Conservation (phyloP, 2,113 vertebrate species). For the Rhinoderma darwinii region DNA sequence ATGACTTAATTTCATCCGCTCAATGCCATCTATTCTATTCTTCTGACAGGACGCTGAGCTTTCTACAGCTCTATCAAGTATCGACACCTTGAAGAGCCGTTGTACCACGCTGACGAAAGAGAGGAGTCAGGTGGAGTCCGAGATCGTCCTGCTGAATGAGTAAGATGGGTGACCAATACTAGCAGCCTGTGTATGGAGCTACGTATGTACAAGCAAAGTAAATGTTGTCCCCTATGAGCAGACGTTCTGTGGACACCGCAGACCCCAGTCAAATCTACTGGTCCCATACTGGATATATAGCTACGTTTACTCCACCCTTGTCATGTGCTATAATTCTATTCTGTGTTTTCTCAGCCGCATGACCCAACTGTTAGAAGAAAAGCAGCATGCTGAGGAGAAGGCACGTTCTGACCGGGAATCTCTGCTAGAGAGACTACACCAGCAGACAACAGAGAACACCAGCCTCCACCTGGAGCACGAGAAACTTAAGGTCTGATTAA, state of each 20-base stretch:
- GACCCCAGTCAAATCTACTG: not conserved
- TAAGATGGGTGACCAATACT: constrained; percentile 62
- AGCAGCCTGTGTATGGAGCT: not conserved
- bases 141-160: constrained; percentile 83
- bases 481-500: constrained; percentile 79
- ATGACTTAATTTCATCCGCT: too few relatives aligned
- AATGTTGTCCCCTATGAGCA: too few relatives aligned
- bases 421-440: constrained; percentile 77
- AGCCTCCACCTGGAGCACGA: constrained; percentile 83
- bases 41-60: constrained; percentile 79
- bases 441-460: constrained; percentile 74
- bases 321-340: constrained; percentile 32
- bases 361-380: constrained; percentile 79
- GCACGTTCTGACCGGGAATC: constrained; percentile 74
- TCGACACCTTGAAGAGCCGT: constrained; percentile 82
- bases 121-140: constrained; percentile 81
- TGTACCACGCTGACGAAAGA: constrained; percentile 81
- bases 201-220: too few relatives aligned
- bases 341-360: constrained; percentile 73
- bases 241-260: not conserved
- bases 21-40: not conserved
- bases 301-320: not conserved
- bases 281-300: too few relatives aligned
- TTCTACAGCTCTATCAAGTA: constrained; percentile 73
- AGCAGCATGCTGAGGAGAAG: constrained; percentile 77